Evolutionary conservation across 2,888 invertebrate species (phyloP).

Genomic region (Caenorhabditis zanzibari): DNA sequence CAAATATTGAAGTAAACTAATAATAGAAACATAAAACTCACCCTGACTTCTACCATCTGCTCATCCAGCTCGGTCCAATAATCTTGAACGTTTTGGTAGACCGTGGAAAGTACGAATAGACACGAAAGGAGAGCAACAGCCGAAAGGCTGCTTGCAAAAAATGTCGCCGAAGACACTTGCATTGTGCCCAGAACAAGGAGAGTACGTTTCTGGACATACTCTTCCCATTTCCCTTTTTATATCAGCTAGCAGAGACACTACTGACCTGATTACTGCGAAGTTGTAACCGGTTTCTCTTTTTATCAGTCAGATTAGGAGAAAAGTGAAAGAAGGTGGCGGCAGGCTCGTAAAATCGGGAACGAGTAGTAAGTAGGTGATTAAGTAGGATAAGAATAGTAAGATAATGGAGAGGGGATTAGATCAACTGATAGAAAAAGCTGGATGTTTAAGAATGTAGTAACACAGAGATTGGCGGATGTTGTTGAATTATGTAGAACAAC

Average conservation of each 20-base stretch:
- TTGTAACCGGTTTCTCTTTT: conserved; percentile 40
- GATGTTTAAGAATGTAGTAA: not conserved
- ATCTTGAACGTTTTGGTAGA: conserved; percentile 69
- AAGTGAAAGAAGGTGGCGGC: conserved; percentile 49
- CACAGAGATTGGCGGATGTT: not conserved
- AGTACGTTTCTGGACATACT: not conserved
- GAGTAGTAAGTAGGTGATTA: conserved; percentile 51
- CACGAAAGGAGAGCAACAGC: conserved; percentile 65
- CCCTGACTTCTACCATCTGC: conserved; percentile 68
- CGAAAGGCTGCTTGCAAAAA: conserved; percentile 70
- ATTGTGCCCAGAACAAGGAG: conserved; percentile 41
- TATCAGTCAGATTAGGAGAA: conserved; percentile 35
- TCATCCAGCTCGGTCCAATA: conserved; percentile 71
- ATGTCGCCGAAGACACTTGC: conserved; percentile 68
- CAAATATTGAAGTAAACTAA: not conserved
- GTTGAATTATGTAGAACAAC: not conserved
- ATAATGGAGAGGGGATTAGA: conserved; percentile 2
- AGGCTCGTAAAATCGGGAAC: conserved; percentile 57
- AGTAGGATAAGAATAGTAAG: not conserved
- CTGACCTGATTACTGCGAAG: conserved; percentile 49
- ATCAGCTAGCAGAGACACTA: conserved; percentile 17
- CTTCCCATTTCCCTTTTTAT: conserved; percentile 48
- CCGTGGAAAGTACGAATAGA: conserved; percentile 63
- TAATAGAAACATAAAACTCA: conserved; percentile 9
- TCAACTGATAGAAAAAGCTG: conserved; percentile 13